phyloP scores from a whole-genome alignment of 2,888 invertebrate genomes.

The Andrena dorsata region DNA sequence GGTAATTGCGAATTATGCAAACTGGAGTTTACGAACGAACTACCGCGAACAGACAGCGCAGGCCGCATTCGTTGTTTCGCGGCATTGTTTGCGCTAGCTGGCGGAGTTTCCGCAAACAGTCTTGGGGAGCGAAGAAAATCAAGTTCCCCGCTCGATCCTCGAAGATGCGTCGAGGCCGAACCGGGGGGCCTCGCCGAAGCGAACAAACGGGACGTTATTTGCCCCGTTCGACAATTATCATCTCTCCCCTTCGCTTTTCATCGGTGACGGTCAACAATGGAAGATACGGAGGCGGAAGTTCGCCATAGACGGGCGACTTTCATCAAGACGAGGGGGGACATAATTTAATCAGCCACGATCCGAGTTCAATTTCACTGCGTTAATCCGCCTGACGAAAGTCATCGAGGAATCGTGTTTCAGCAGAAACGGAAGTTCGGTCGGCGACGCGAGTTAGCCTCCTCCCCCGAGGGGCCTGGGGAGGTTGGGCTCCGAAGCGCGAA shows the following conservation, averaged over 20 bases:
- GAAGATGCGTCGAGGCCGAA: neutral
- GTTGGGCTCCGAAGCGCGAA: slow-evolving; percentile 49
- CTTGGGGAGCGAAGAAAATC: slow-evolving; percentile 12
- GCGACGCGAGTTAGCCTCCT: slow-evolving; percentile 10
- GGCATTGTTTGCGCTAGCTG: slow-evolving; percentile 18
- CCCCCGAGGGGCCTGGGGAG: neutral
- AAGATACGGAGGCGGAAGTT: slow-evolving; percentile 15
- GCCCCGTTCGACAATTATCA: slow-evolving; percentile 27
- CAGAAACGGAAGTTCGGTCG: slow-evolving; percentile 54
- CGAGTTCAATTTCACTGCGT: slow-evolving; percentile 39
- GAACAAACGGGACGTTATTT: slow-evolving; percentile 30
- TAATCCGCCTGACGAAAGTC: slow-evolving; percentile 51
- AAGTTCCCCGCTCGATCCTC: slow-evolving; percentile 22
- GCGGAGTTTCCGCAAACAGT: slow-evolving; percentile 22
- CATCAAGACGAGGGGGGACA: slow-evolving; percentile 1
- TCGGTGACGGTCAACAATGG: slow-evolving; percentile 24
- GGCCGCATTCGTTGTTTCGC: slow-evolving; percentile 5
- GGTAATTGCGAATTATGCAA: slow-evolving; percentile 26
- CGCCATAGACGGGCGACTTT: slow-evolving; percentile 2
- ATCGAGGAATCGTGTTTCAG: slow-evolving; percentile 52
- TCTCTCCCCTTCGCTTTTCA: neutral
- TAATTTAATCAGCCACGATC: slow-evolving; percentile 55
- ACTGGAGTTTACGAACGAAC: neutral
- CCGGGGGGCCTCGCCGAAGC: neutral
- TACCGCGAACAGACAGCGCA: neutral